Percentiles rank a stretch among this genome's conserved stretches.
These are phyloP conservation scores for Digitonthophagus gazella DNA, from an alignment of 2,888 invertebrate species.

Conservation along the genomic window DNA sequence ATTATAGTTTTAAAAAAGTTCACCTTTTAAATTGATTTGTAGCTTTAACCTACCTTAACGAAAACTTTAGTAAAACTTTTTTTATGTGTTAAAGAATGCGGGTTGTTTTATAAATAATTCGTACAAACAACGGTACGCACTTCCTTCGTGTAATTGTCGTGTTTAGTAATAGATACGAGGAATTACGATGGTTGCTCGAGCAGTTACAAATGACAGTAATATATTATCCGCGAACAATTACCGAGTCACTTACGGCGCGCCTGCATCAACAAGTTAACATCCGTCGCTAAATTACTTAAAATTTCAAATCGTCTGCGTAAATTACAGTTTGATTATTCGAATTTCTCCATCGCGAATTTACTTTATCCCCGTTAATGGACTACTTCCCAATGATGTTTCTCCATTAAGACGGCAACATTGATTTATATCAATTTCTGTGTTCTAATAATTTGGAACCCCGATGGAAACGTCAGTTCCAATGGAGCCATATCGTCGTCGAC, in stretches of 20 bases:
- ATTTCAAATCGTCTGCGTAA: background rate
- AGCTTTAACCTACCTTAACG: background rate
- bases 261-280: background rate
- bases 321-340: background rate
- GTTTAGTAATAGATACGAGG: background rate
- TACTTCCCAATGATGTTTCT: too few species aligned
- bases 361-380: background rate
- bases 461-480: background rate
- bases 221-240: background rate
- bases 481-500: background rate
- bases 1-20: too few species aligned
- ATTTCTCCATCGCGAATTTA: too few species aligned
- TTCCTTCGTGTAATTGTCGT: background rate
- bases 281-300: background rate
- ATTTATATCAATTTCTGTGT: background rate
- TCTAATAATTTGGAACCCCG: background rate
- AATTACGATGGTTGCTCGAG: background rate
- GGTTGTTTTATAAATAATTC: background rate
- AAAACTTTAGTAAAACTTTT: too few species aligned
- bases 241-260: background rate
- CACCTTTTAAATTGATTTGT: too few species aligned
- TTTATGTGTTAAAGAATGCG: background rate
- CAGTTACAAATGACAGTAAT: background rate
- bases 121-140: background rate
- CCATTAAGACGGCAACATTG: background rate